These are phyloP conservation scores for Lepidotrigona ventralis DNA, from an alignment of 1,140 invertebrate genomes.

Conservation along the genomic window DNA sequence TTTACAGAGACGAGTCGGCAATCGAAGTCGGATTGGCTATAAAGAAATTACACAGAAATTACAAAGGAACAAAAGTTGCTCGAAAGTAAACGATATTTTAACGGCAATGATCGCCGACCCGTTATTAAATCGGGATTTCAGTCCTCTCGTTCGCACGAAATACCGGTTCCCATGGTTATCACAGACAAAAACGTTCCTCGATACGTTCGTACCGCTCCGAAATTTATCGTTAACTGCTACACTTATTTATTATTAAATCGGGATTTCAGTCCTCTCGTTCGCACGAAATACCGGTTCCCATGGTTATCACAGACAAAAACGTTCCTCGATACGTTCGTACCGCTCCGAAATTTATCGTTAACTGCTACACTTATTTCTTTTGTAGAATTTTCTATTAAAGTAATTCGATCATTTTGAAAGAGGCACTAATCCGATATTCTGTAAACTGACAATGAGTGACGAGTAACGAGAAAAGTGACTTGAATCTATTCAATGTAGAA, in stretches of 20 bases:
- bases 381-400: not conserved
- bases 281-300: slow-evolving; percentile 29
- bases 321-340: slow-evolving; percentile 13
- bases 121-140: slow-evolving; percentile 42
- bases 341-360: slow-evolving; percentile 2
- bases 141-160: slow-evolving; percentile 14
- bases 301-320: slow-evolving; percentile 16
- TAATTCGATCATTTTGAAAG: too few species aligned
- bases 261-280: not conserved
- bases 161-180: slow-evolving; percentile 31
- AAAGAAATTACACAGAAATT: not conserved
- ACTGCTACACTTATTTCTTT: too few species aligned
- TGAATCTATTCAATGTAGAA: too few species aligned
- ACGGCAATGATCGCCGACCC: slow-evolving; percentile 13
- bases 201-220: slow-evolving; percentile 9
- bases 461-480: too few species aligned
- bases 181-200: slow-evolving; percentile 11
- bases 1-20: slow-evolving; percentile 20
- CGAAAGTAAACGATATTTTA: slow-evolving; percentile 45
- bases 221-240: not conserved
- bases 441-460: too few species aligned
- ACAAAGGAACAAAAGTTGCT: slow-evolving; percentile 8
- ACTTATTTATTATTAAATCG: slow-evolving; percentile 48
- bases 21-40: slow-evolving; percentile 24
- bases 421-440: too few species aligned